Percentiles rank a stretch among this genome's conserved stretches.
Conservation (phyloP, 2,888 invertebrate genomes). For the Sympetrum striolatum region DNA sequence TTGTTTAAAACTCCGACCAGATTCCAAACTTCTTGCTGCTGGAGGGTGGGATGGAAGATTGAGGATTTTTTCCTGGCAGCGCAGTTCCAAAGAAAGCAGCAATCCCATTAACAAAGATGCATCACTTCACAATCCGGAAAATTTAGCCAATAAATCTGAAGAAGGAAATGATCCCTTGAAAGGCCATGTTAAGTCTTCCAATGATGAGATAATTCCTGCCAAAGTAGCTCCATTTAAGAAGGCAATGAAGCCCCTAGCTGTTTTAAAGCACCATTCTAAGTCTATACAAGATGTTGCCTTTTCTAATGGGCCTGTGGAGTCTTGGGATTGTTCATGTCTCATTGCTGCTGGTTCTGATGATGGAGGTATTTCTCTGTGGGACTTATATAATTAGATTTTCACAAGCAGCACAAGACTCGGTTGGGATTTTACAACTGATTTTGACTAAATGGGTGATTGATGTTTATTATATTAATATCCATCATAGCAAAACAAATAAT, state of each 20-base stretch:
- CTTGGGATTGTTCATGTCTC: conserved; percentile 73
- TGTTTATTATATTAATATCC: no score
- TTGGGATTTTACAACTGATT: no score
- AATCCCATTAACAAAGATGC: not conserved
- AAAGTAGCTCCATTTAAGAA: conserved; percentile 56
- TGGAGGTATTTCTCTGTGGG: conserved; percentile 79
- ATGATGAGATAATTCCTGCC: not conserved
- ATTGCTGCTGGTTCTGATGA: conserved; percentile 80
- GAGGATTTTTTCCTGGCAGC: conserved; percentile 74
- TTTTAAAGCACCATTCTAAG: conserved; percentile 75
- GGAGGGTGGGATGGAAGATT: conserved; percentile 81
- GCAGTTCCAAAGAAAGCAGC: not conserved
- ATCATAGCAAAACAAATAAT: no score
- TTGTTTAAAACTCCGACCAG: conserved; percentile 70
- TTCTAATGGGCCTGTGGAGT: conserved; percentile 69
- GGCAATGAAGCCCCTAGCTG: conserved; percentile 73
- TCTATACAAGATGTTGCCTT: conserved; percentile 76
- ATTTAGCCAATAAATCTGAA: not conserved
- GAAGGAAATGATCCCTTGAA: not conserved
- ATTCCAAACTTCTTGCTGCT: conserved; percentile 74
- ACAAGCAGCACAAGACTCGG: no score
- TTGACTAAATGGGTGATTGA: no score
- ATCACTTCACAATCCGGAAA: not conserved
- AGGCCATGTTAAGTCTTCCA: not conserved
- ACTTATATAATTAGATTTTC: conserved; percentile 71